phyloP scores from a whole-genome alignment of 1,140 invertebrate species.

The Heliconius eleuchia region DNA sequence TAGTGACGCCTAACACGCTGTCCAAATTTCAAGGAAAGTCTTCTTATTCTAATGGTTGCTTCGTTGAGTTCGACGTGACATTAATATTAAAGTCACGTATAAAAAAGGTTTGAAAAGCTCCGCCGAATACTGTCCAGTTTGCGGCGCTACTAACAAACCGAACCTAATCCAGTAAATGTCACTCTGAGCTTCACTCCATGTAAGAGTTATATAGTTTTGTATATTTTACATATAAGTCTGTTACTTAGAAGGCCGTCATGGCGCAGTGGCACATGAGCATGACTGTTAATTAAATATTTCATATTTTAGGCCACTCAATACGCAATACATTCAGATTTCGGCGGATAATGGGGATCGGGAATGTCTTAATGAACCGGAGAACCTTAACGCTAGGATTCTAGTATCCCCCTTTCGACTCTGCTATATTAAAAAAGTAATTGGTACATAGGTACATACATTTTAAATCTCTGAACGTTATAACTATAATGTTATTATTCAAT shows the following conservation, averaged over 20 bases:
- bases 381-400: too few species aligned
- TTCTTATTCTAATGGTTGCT: constrained; percentile 22
- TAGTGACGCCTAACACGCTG: neutral
- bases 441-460: too few species aligned
- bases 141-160: constrained; percentile 26
- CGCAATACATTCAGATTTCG: too few species aligned
- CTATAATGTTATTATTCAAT: neutral
- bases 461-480: neutral
- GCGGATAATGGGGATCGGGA: too few species aligned
- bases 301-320: too few species aligned
- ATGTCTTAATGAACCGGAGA: too few species aligned
- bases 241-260: too few species aligned
- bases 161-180: constrained; percentile 27
- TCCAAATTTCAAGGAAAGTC: constrained; percentile 1
- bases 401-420: too few species aligned
- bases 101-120: constrained; percentile 14
- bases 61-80: constrained; percentile 15
- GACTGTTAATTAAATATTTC: too few species aligned
- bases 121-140: constrained; percentile 22
- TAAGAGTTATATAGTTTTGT: constrained; percentile 12
- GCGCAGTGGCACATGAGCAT: too few species aligned
- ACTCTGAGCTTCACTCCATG: constrained; percentile 19
- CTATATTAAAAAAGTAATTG: too few species aligned
- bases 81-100: constrained; percentile 26
- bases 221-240: neutral